Percentiles rank a stretch among this genome's conserved stretches.
Conservation (phyloP, 2,888 invertebrate species). For the Panzeria rudis region DNA sequence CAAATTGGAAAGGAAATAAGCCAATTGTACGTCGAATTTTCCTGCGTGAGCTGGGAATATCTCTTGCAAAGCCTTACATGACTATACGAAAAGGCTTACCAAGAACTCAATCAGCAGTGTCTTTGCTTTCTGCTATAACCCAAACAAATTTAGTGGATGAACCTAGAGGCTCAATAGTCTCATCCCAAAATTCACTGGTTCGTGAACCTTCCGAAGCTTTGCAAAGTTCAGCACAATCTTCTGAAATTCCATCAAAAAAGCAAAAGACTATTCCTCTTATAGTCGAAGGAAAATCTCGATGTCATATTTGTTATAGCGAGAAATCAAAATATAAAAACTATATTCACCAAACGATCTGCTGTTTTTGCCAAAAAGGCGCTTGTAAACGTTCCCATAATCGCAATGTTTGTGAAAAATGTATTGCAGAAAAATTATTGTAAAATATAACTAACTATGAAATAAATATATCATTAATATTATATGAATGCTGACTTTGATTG, state of each 20-base stretch:
- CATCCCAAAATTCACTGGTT: too few species aligned
- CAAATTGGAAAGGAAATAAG: too few species aligned
- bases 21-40: too few species aligned
- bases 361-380: conserved; percentile 3
- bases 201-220: background rate
- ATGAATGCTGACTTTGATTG: background rate
- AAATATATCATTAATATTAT: conserved; percentile 4
- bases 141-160: background rate
- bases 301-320: conserved; percentile 13
- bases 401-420: too few species aligned
- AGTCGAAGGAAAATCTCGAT: conserved; percentile 6
- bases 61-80: too few species aligned
- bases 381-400: background rate
- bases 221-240: conserved; percentile 5
- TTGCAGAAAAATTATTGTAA: background rate
- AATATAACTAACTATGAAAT: background rate
- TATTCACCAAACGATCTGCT: conserved; percentile 3
- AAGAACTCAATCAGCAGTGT: too few species aligned
- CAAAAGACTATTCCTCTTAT: conserved; percentile 2
- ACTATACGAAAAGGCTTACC: too few species aligned
- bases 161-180: background rate
- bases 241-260: conserved; percentile 2
- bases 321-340: conserved; percentile 19
- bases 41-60: too few species aligned
- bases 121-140: too few species aligned